Base-by-base conservation (phyloP, 2,888 invertebrate genomes). In the Ctenicera cuprea region DNA sequence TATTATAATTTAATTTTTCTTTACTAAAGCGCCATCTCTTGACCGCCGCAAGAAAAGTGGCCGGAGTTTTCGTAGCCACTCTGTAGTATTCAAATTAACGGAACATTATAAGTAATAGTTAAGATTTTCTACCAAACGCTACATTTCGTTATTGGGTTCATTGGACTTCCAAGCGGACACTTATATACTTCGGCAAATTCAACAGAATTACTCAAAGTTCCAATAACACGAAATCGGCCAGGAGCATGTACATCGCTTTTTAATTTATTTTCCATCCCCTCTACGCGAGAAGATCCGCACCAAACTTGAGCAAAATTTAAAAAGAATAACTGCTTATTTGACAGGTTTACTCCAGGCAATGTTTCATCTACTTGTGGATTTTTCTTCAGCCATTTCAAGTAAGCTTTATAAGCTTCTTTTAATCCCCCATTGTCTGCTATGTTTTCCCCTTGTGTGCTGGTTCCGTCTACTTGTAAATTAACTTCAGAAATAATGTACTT, bases 401-500 rank as follows among this genome's bases (percentile, higher is more conserved):
- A 97, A 0, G 97, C 96, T 84, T 87, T 87, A 79, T 94, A 98
- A 0, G 97, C 95, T 86, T 97, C 96, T 83, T 97, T 96, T 64
- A 98, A 91, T 0, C 98, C 98, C 0, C 98, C 98, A 84, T 98
- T 98, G 85, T 98, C 98, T 0, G 98, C 98, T 82, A 98, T 98
- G 83, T 98, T 98, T 87, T 98, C 98, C 0, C 95, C 95, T 88
- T 92, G 87, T 0, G 97, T 97, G 81, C 92, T 93, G 68, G 92
- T 89, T 0, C 95, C 95, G 80, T 95, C 93, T 7, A 95, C 88
- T 22, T 91, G 89, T 86, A 94, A 91, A 77, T 92, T 92, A 61
- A 96, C 93, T 83, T 95, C 95, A 0, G 93, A 91, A 1, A 97
- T 92, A 0, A 92, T 90, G 82, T 96, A 98, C 78, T 91, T 92